Conservation (phyloP, 2,113 vertebrate species). For the Chloebia gouldiae region DNA sequence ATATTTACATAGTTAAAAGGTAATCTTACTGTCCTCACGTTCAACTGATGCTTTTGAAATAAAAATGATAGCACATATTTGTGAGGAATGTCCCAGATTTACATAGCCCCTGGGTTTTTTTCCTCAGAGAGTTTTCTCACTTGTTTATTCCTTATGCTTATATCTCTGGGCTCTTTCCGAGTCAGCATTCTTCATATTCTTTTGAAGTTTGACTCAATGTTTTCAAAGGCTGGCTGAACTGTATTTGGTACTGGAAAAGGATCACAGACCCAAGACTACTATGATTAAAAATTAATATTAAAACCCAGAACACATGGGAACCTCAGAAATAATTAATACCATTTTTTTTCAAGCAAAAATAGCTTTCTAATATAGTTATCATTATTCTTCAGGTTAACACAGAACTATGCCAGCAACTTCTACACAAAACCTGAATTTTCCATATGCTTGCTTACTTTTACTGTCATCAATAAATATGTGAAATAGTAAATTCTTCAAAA, state of each 20-base stretch:
- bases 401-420: background rate
- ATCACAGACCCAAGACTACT: background rate
- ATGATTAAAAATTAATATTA: background rate
- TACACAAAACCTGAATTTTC: background rate
- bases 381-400: background rate
- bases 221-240: background rate
- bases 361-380: background rate
- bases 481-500: background rate
- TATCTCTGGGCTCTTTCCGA: background rate
- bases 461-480: background rate
- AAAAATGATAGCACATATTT: background rate
- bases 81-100: background rate
- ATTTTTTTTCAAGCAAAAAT: background rate
- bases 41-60: background rate
- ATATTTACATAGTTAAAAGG: background rate
- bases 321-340: background rate
- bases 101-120: background rate
- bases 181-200: background rate
- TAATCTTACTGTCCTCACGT: background rate
- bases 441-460: background rate
- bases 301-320: background rate
- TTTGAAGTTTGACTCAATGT: slow-evolving; percentile 22
- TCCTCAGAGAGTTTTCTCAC: background rate
- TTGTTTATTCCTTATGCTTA: background rate
- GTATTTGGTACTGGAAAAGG: background rate